Base-by-base conservation (phyloP, 2,888 invertebrate genomes). In the Polyommatus icarus region DNA sequence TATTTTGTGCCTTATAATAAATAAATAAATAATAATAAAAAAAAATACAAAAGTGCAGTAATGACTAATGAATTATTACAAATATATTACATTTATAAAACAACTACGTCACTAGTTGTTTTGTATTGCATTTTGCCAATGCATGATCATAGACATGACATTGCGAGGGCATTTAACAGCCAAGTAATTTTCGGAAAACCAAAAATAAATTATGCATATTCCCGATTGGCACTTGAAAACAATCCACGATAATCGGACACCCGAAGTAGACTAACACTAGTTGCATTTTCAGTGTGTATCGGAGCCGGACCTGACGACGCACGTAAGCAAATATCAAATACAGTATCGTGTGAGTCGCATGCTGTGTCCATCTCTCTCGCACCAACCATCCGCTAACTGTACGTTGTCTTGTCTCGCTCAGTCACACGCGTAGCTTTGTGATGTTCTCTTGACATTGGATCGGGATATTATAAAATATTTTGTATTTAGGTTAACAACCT, bases 211-310 rank as follows among this genome's bases (percentile, higher is more conserved):
- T 18, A 54, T 54, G 54, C 54, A 54, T 54, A 54, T 54, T 54
- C 54, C 54, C 15, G 18, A 54, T 54, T 78, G 82, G 82, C 84
- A 80, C 80, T 50, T 54, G 15, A 78, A 75, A 76, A 46, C 75
- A 78, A 78, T 79, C 79, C 80, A 81, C 80, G 81, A 80, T 76
- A 79, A 32, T 80, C 77, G 85, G 89, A 86, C 90, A 88, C 89
- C 85, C 85, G 77, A 80, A 84, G 90, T 92, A 91, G 90, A 92
- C 90, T 93, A 93, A 93, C 92, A 86, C 83, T 83, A 87, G 89
- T 93, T 91, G 88, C 88, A 87, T 90, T 93, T 93, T 90, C 93
- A 93, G 93, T 93, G 93, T 91, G 89, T 88, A 87, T 93, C 93
- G 89, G 93, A 92, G 86, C 92, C 93, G 90, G 91, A 89, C 87